These are phyloP conservation scores for Monoplex corrugatus DNA, from an alignment of 2,888 invertebrate species.

Conservation along the genomic window DNA sequence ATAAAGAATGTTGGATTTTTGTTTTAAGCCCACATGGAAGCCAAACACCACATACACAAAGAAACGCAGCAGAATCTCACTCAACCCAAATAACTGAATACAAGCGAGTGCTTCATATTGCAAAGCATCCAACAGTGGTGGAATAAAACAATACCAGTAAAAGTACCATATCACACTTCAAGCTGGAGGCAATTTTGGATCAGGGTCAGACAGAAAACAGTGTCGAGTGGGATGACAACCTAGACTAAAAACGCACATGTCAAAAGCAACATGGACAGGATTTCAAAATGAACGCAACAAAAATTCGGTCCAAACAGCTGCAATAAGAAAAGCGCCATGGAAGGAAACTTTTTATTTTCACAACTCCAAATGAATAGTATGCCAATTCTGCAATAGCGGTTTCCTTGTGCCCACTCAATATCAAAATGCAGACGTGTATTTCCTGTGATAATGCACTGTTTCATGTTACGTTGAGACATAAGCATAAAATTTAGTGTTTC, in stretches of 20 bases:
- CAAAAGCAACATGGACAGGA: constrained; percentile 26
- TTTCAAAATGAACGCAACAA: no score
- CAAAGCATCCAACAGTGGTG: neutral
- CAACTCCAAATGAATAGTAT: no score
- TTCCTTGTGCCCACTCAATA: no score
- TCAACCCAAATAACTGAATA: neutral
- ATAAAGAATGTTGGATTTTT: constrained; percentile 22
- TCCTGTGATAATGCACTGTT: no score
- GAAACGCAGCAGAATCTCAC: neutral
- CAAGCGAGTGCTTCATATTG: neutral
- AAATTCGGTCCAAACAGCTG: no score
- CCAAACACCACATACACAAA: neutral
- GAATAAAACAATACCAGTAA: neutral
- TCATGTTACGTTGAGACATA: no score
- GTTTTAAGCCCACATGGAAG: neutral
- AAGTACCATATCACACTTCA: neutral
- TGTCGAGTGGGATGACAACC: neutral
- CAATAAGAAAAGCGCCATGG: no score
- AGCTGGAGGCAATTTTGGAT: neutral
- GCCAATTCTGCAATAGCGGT: no score
- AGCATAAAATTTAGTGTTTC: no score
- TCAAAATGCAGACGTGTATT: no score
- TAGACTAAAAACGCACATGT: neutral
- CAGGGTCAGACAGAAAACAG: neutral
- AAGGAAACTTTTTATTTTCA: no score